These are phyloP conservation scores for Corythornis vintsioides DNA, from an alignment of 2,113 vertebrate species.

Conservation along the genomic window DNA sequence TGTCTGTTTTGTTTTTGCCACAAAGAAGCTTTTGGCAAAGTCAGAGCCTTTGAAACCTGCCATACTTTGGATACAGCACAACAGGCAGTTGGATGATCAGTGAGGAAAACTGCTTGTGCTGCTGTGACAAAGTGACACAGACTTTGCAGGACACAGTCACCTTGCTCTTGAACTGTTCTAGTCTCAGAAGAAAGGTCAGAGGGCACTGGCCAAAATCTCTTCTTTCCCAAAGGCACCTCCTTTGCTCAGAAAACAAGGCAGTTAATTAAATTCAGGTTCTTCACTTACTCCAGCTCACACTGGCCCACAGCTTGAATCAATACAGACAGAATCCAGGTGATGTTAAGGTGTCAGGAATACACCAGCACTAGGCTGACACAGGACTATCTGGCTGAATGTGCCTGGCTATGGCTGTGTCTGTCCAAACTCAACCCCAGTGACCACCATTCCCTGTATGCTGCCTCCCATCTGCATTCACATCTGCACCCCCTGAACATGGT, in stretches of 20 bases:
- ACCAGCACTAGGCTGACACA: neutral
- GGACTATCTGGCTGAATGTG: fast-evolving
- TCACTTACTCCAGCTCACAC: neutral
- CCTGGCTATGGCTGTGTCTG: too few relatives aligned
- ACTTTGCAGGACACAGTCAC: neutral
- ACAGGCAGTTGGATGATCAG: neutral
- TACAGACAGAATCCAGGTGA: neutral
- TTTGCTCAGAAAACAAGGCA: neutral
- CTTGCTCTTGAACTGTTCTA: neutral
- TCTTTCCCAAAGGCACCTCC: neutral
- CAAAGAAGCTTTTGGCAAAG: neutral
- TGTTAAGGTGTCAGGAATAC: neutral
- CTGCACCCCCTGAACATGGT: neutral
- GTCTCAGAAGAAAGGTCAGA: neutral
- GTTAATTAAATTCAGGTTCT: neutral
- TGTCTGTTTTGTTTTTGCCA: neutral
- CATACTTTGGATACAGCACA: neutral
- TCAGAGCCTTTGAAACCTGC: neutral
- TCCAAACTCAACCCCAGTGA: neutral
- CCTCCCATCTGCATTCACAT: neutral
- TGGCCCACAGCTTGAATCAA: neutral
- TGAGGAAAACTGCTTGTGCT: neutral
- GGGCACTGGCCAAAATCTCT: neutral
- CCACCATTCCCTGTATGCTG: neutral
- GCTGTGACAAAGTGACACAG: neutral